These are phyloP conservation scores for Herpetotheres cachinnans DNA, from an alignment of 2,113 vertebrate species.

Conservation along the genomic window DNA sequence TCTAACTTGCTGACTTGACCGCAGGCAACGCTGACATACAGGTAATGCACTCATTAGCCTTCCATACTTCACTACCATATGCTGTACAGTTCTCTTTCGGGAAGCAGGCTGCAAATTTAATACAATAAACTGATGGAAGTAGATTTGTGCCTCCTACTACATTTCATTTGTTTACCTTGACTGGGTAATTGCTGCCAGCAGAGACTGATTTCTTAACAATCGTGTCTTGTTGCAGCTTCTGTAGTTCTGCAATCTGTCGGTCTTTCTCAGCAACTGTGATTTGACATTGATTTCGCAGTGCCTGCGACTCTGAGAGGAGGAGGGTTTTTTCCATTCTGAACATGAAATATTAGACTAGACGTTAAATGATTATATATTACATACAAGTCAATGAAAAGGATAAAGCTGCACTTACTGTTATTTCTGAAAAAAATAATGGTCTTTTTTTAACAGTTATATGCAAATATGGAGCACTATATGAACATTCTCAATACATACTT, in stretches of 20 bases:
- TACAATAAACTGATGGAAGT: not conserved
- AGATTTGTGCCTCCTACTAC: not conserved
- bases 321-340: constrained; percentile 73
- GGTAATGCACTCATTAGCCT: not conserved
- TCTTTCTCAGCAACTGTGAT: constrained; percentile 62
- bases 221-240: constrained; percentile 43
- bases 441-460: not conserved
- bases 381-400: not conserved
- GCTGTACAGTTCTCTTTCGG: not conserved
- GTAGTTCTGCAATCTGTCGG: constrained; percentile 62
- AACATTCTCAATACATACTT: not conserved
- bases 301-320: constrained; percentile 66
- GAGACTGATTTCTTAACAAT: not conserved
- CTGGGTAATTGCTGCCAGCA: not conserved
- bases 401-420: not conserved
- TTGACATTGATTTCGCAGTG: constrained; percentile 53
- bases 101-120: not conserved
- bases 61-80: not conserved
- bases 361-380: not conserved
- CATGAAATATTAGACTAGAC: not conserved
- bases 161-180: constrained; percentile 58
- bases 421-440: not conserved
- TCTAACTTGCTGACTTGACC: not conserved
- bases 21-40: not conserved
- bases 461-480: not conserved